These are phyloP conservation scores for Platyscapa corneri DNA, from an alignment of 1,140 invertebrate genomes.

Conservation along the genomic window DNA sequence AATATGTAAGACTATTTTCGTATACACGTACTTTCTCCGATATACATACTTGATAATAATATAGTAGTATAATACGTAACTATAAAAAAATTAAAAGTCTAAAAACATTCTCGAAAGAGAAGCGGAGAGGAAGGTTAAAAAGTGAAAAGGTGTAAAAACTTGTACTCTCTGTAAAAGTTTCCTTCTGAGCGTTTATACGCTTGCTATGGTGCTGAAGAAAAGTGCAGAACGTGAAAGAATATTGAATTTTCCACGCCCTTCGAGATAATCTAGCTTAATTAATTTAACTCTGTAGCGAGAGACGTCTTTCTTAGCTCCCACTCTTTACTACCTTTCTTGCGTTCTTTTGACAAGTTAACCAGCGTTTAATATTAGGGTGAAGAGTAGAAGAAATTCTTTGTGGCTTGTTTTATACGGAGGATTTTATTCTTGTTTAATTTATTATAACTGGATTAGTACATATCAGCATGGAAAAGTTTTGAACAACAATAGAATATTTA, in stretches of 20 bases:
- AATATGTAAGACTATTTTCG: constrained; percentile 23
- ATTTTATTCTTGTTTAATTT: constrained; percentile 25
- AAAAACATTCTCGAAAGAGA: constrained; percentile 6
- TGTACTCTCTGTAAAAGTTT: neutral
- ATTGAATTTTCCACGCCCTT: constrained; percentile 58
- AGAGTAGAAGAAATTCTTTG: constrained; percentile 3
- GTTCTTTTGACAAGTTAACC: constrained; percentile 26
- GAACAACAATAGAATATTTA: neutral
- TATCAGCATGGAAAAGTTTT: neutral
- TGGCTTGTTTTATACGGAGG: neutral
- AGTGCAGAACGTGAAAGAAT: constrained; percentile 42
- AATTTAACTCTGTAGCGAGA: constrained; percentile 57
- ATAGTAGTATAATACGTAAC: neutral
- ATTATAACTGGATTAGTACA: neutral
- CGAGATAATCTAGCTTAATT: constrained; percentile 61
- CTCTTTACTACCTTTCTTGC: neutral
- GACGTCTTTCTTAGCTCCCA: neutral
- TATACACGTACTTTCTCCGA: neutral
- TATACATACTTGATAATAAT: neutral
- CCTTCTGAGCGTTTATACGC: neutral
- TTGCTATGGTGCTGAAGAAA: neutral
- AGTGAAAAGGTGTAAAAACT: neutral
- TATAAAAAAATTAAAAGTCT: constrained; percentile 63
- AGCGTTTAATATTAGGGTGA: too few species aligned
- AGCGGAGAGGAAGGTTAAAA: neutral